A percentile compares a stretch with the other conserved stretches of the same genome.
Conservation (phyloP, 2,113 vertebrate genomes). For the Atherinomorus stipes region DNA sequence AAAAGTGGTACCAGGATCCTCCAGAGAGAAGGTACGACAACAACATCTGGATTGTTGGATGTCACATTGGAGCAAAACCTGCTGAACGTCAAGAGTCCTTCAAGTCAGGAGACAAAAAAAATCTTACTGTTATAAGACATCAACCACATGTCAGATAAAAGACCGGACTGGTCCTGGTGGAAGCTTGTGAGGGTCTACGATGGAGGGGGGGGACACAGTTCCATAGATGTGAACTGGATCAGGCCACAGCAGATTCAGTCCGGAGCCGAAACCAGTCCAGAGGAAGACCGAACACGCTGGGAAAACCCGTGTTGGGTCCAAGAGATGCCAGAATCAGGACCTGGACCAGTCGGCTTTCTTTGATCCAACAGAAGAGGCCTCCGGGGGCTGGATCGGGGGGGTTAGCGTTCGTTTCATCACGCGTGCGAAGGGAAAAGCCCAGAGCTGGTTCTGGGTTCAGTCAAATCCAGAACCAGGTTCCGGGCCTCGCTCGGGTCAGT, state of each 20-base stretch:
- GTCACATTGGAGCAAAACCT: background rate
- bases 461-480: conserved; percentile 35
- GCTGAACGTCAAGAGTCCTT: background rate
- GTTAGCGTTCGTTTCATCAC: background rate
- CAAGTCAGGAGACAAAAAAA: background rate
- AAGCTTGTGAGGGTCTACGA: background rate
- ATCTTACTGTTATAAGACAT: too few species aligned
- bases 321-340: background rate
- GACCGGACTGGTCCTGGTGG: background rate
- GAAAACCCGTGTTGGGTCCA: too few species aligned
- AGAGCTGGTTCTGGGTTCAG: conserved; percentile 26
- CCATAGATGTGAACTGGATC: background rate
- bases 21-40: background rate
- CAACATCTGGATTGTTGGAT: background rate
- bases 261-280: background rate
- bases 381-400: background rate
- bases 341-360: background rate
- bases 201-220: background rate
- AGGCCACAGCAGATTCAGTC: background rate
- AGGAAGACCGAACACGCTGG: background rate
- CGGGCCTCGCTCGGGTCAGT: background rate
- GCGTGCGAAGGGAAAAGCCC: background rate
- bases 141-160: background rate
- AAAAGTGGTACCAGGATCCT: background rate
- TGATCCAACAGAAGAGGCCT: background rate